Evolutionary conservation across 1,140 invertebrate genomes (phyloP), one percentile per base, ranked within the genome.

Genomic region (Dendrolimus punctatus): DNA sequence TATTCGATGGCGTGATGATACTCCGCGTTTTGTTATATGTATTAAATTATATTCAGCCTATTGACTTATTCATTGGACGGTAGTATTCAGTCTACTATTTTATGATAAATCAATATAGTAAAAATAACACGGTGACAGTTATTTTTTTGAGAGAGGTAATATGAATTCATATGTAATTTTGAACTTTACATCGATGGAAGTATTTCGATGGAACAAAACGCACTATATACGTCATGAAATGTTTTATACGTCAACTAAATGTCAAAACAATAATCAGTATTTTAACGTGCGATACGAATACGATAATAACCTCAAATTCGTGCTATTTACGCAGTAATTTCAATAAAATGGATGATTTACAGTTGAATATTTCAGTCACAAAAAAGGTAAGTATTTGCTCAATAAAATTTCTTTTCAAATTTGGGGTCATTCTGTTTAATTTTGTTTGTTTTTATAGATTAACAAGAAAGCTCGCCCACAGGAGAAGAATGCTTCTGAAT

Each of bases 311-410:
- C 49, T 55, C 49, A 58, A 49, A 50, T 8, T 23, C 23, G 6
- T 38, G 6, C 8, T 51, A 41, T 50, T 40, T 40, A 40, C 38
- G 49, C 45, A n/a, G 38, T 37, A 41, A 51, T 51, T 44, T 45
- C 4, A 45, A 51, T 6, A 66, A 61, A 54, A 85, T 85, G 82
- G 82, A 85, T 51, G 81, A 85, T 62, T 71, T 85, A 71, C 82
- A 85, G 52, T 66, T 85, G 51, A 85, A 85, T 73, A 83, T 85
- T 60, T 63, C 76, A 6, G 58, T 63, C 51, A 39, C 59, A n/a
- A 79, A 73, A 61, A 79, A 71, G 58, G 80, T 85, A 69, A 60
- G 66, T 71, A 39, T 8, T 40, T 60, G n/a, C n/a, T 46, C 37
- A 39, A 40, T 39, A 46, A 23, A 43, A 6, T 50, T 9, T 8